These are phyloP conservation scores for Crax fasciolata DNA, from an alignment of 2,797 vertebrate genomes.

Conservation along the genomic window DNA sequence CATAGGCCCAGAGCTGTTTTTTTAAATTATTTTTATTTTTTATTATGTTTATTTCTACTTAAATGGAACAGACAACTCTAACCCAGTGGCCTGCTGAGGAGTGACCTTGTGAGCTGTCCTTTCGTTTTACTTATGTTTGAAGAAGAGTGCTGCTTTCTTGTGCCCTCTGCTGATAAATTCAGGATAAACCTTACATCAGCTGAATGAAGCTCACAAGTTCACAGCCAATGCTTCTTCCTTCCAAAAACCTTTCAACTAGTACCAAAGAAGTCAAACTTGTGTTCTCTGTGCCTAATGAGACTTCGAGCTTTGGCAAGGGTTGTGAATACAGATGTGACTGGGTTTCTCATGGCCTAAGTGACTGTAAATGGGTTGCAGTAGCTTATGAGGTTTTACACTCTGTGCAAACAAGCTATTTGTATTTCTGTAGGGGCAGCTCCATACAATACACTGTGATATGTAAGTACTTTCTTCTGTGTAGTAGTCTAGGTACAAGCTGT, in stretches of 20 bases:
- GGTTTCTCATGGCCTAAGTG: neutral
- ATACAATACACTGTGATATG: neutral
- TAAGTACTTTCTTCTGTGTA: neutral
- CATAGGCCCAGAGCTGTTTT: neutral
- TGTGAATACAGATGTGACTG: neutral
- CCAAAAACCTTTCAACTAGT: neutral
- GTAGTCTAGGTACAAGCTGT: neutral
- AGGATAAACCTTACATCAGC: neutral
- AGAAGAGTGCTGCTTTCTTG: neutral
- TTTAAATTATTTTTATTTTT: no score
- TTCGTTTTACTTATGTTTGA: neutral
- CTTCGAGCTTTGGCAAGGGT: neutral
- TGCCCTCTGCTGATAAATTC: slow-evolving; percentile 3
- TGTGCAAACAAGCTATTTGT: neutral
- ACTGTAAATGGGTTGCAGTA: neutral
- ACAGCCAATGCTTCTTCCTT: neutral
- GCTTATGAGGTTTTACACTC: neutral
- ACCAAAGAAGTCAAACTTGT: neutral
- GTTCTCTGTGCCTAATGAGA: neutral
- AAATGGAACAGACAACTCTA: neutral
- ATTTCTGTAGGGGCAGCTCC: neutral
- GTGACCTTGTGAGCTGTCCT: neutral
- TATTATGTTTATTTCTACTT: neutral
- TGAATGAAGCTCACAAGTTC: neutral
- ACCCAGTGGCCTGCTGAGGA: neutral